These are phyloP conservation scores for Pseudomyrmex pallidus DNA, from an alignment of 1,140 invertebrate genomes.

Conservation along the genomic window DNA sequence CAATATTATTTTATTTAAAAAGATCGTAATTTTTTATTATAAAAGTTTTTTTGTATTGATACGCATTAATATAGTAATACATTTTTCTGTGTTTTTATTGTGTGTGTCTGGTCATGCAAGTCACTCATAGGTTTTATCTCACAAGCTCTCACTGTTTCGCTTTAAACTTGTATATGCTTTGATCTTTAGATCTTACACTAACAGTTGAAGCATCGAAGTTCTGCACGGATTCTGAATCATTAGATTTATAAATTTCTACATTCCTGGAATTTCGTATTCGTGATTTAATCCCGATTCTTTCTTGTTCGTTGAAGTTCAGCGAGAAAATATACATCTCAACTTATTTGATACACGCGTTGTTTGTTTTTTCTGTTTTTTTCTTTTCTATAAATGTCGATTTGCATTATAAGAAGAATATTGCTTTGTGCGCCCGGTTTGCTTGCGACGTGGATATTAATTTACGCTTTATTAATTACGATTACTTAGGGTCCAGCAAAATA, in stretches of 20 bases:
- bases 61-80: too few relatives aligned
- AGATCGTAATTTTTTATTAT: too few relatives aligned
- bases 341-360: neutral
- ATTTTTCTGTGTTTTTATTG: too few relatives aligned
- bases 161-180: conserved; percentile 7
- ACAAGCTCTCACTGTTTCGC: too few relatives aligned
- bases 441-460: conserved; percentile 69
- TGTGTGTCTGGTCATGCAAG: too few relatives aligned
- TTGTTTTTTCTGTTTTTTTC: neutral
- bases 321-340: neutral
- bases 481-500: conserved; percentile 84
- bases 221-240: neutral
- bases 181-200: neutral
- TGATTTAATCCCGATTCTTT: neutral
- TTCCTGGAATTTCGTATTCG: neutral
- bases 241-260: neutral
- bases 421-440: conserved; percentile 20
- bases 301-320: conserved; percentile 1
- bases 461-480: conserved; percentile 69
- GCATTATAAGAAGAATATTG: neutral
- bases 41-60: too few relatives aligned
- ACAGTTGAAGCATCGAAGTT: neutral
- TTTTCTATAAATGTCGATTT: neutral
- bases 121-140: too few relatives aligned
- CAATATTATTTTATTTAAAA: too few relatives aligned